phyloP scores from a whole-genome alignment of 2,888 invertebrate species.

The Gnatocerus cornutus region DNA sequence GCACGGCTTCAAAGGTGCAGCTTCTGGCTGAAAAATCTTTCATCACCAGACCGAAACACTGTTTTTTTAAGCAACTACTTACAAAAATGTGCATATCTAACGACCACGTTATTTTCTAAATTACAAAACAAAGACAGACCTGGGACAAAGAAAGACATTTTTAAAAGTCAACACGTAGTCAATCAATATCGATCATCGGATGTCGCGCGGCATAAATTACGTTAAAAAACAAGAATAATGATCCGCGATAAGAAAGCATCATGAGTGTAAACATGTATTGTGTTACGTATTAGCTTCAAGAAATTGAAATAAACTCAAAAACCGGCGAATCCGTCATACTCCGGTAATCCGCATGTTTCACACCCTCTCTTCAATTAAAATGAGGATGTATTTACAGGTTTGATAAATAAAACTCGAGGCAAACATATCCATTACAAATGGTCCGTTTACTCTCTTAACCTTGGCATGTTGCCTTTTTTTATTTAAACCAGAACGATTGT shows the following conservation, averaged over 20 bases:
- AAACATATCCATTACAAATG: constrained; percentile 33
- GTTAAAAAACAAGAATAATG: constrained; percentile 30
- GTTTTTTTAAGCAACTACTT: no score
- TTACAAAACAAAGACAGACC: no score
- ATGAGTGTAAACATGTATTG: constrained; percentile 9
- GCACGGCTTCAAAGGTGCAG: background rate
- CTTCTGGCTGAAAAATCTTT: no score
- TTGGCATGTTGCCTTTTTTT: constrained; percentile 34
- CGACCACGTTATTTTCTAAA: no score
- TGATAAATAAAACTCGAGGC: constrained; percentile 6
- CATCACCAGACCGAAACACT: no score
- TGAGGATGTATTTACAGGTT: background rate
- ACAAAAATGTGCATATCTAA: no score
- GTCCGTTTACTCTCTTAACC: constrained; percentile 33
- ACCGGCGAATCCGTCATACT: background rate
- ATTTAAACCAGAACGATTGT: constrained; percentile 16
- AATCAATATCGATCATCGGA: constrained; percentile 30
- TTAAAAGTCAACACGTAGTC: background rate
- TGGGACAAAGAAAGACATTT: no score
- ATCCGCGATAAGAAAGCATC: constrained; percentile 14
- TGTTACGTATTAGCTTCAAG: background rate
- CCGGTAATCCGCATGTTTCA: background rate
- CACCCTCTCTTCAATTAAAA: background rate
- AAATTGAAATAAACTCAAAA: constrained; percentile 7
- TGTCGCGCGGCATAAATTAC: constrained; percentile 30